Percentiles rank a stretch among this genome's conserved stretches.
Evolutionary conservation across 2,797 vertebrate genomes (phyloP).

Genomic region (Enteromius mattozi): DNA sequence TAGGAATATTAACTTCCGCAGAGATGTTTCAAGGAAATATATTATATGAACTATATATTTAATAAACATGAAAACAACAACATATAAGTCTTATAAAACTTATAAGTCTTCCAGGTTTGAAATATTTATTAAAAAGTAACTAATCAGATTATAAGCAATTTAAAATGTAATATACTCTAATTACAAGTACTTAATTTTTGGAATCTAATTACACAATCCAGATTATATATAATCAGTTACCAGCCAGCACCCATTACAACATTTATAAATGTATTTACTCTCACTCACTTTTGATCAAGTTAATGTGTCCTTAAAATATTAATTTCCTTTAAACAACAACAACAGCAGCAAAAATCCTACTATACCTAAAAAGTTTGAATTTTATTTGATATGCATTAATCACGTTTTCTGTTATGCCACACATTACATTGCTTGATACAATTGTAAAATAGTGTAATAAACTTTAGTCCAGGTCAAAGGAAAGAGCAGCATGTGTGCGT

Average conservation of each 20-base stretch:
- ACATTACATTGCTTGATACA: neutral
- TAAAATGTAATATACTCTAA: neutral
- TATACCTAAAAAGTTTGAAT: neutral
- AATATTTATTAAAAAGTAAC: no score
- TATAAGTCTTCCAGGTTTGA: neutral
- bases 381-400: neutral
- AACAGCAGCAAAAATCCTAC: neutral
- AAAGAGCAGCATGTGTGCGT: slow-evolving; percentile 70
- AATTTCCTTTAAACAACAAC: neutral
- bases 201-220: neutral
- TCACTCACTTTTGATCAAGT: neutral
- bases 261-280: neutral
- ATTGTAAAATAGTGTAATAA: neutral
- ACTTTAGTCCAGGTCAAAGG: neutral
- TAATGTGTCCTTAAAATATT: neutral
- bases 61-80: no score
- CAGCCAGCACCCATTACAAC: neutral
- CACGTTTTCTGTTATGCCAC: neutral
- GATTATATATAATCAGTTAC: neutral
- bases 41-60: no score
- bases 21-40: no score
- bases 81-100: no score
- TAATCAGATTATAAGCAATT: neutral
- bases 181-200: neutral
- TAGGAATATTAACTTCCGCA: no score